Percentiles rank a stretch among this genome's conserved stretches.
Evolutionary conservation across 1,140 invertebrate species (phyloP).

Genomic region (Homarus americanus): DNA sequence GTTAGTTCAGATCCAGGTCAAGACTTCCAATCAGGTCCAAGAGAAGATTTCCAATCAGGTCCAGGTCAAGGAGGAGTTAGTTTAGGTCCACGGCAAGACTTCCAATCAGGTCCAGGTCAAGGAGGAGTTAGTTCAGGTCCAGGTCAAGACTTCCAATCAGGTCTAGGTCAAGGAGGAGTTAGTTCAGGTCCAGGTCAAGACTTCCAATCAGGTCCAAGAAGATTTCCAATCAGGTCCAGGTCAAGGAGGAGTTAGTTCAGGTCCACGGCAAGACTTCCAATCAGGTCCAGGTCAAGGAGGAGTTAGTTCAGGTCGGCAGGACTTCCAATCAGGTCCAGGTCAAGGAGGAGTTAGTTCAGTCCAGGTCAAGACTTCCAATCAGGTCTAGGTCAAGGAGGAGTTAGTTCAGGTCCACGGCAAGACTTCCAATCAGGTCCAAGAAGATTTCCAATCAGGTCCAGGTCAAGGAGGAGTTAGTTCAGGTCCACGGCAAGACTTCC

Average conservation of each 20-base stretch:
- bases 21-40: conserved; percentile 6
- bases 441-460: conserved; percentile 16
- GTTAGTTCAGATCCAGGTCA: too few relatives aligned
- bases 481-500: background rate
- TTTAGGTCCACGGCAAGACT: too few relatives aligned
- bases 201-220: background rate
- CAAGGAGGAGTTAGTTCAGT: background rate
- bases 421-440: background rate
- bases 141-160: background rate
- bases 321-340: too few relatives aligned
- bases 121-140: background rate
- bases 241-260: background rate
- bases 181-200: background rate
- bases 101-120: too few relatives aligned
- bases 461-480: background rate
- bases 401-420: background rate
- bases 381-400: background rate
- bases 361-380: conserved; percentile 17
- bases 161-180: background rate
- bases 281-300: too few relatives aligned
- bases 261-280: background rate
- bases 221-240: conserved; percentile 6
- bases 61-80: too few relatives aligned
- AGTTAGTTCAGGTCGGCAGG: background rate
- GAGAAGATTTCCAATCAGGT: background rate